Percentiles rank a stretch among this genome's conserved stretches.
phyloP scores from a whole-genome alignment of 1,140 invertebrate species.

The Temnothorax nylanderi region DNA sequence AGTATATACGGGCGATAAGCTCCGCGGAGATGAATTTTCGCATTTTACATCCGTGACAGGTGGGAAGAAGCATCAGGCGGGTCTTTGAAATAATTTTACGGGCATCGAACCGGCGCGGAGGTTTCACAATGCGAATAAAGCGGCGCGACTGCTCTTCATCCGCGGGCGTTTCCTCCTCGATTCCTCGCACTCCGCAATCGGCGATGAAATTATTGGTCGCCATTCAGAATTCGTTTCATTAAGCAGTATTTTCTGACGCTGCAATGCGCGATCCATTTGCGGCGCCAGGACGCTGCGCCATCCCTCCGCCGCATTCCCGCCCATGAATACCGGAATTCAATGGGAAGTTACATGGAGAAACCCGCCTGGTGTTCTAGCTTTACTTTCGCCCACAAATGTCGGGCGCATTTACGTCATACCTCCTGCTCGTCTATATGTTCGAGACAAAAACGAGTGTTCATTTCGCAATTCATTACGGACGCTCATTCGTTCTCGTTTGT shows the following conservation, averaged over 20 bases:
- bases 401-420: constrained; percentile 25
- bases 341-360: constrained; percentile 21
- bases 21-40: constrained; percentile 12
- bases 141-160: neutral
- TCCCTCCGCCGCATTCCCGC: constrained; percentile 5
- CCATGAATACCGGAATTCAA: constrained; percentile 33
- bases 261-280: neutral
- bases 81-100: constrained; percentile 15
- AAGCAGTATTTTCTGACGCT: constrained; percentile 30
- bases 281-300: neutral
- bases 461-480: constrained; percentile 1
- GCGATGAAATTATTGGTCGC: constrained; percentile 11
- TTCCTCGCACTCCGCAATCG: neutral
- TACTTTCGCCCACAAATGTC: constrained; percentile 2
- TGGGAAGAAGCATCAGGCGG: neutral
- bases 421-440: neutral
- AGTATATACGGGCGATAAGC: neutral
- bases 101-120: neutral
- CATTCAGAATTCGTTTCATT: constrained; percentile 46
- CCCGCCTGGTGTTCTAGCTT: neutral
- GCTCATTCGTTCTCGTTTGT: neutral
- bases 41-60: neutral
- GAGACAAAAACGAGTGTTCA: constrained; percentile 12
- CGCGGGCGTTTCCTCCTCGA: neutral
- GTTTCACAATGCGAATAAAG: neutral